These are phyloP conservation scores for Antigone vipio DNA, from an alignment of 2,113 vertebrate genomes.

Conservation along the genomic window DNA sequence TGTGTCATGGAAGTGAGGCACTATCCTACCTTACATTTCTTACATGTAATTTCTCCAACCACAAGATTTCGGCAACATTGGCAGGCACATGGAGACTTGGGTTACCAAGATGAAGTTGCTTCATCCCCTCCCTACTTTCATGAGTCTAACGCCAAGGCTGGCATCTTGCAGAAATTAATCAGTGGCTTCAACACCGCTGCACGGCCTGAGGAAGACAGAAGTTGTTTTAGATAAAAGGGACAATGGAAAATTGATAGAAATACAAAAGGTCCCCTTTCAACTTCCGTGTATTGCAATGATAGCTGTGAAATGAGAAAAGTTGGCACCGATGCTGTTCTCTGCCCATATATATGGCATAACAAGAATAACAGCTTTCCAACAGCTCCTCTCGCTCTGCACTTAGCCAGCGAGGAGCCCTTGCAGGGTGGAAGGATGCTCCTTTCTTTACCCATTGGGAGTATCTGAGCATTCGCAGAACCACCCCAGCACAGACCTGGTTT, in stretches of 20 bases:
- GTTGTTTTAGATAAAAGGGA: neutral
- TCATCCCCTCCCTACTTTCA: neutral
- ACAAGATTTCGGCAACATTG: neutral
- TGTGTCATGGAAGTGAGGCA: fast-evolving
- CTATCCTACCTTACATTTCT: neutral
- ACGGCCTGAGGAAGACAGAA: neutral
- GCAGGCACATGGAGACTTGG: neutral
- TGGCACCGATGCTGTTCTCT: neutral
- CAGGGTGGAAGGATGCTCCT: neutral
- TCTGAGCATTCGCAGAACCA: neutral
- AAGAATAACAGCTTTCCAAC: neutral
- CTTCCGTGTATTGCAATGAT: neutral
- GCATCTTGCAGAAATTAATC: neutral
- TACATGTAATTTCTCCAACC: neutral
- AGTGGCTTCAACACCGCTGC: neutral
- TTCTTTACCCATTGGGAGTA: neutral
- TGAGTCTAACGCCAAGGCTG: neutral
- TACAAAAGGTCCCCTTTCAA: neutral
- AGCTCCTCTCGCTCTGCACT: neutral
- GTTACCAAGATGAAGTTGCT: neutral
- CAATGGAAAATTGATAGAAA: neutral
- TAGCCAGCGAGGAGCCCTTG: neutral
- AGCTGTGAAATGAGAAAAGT: neutral
- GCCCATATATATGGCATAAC: neutral
- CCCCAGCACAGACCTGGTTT: neutral